These are phyloP conservation scores for Clarias laeviceps DNA, from an alignment of 2,797 vertebrate species.

Conservation along the genomic window DNA sequence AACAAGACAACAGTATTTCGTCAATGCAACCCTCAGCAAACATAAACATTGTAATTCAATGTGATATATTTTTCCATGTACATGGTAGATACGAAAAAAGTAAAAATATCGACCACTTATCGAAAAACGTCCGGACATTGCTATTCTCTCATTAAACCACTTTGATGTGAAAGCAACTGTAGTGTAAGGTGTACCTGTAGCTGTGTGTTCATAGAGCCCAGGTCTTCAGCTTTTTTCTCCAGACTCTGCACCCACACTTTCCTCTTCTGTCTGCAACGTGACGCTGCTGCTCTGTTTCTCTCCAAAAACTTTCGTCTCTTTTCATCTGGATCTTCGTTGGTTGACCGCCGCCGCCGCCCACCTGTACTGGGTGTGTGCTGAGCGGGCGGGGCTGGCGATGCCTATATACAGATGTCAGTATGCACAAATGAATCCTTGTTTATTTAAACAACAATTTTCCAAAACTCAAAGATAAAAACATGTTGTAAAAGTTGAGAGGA, in stretches of 20 bases:
- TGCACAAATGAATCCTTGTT: not conserved
- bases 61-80: no score
- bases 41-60: not conserved
- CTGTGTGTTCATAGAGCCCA: slow-evolving; percentile 88
- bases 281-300: slow-evolving; percentile 92
- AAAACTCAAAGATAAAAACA: not conserved
- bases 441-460: not conserved
- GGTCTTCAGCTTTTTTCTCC: slow-evolving; percentile 94
- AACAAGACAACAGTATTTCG: not conserved
- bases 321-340: slow-evolving; percentile 95
- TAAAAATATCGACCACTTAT: not conserved
- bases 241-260: slow-evolving; percentile 98
- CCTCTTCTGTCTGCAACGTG: slow-evolving; percentile 94
- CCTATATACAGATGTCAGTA: slow-evolving; percentile 66
- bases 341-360: slow-evolving; percentile 90
- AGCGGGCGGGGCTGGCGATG: slow-evolving; percentile 86
- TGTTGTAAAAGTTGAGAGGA: not conserved
- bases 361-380: slow-evolving; percentile 90
- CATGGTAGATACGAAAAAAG: not conserved
- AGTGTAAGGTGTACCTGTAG: slow-evolving; percentile 81
- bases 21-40: not conserved
- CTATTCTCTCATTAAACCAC: not conserved
- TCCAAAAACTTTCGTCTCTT: slow-evolving; percentile 97
- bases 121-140: not conserved
- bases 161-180: not conserved